Conservation (phyloP, 2,797 vertebrate genomes). For the Takifugu rubripes region DNA sequence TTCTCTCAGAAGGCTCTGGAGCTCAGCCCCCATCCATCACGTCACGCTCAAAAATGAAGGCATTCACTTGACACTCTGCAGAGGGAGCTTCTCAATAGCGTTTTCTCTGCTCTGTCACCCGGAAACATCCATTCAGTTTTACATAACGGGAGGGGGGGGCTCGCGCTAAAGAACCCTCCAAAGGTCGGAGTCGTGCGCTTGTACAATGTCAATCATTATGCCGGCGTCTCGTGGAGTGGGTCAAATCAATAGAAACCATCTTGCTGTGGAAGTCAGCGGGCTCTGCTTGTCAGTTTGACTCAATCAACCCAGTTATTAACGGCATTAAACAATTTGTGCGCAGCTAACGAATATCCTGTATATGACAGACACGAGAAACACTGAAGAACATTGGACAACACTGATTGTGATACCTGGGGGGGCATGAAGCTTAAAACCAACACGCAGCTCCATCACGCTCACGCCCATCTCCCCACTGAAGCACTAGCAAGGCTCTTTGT, state of each 20-base stretch:
- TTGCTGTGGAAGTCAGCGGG: constrained; percentile 49
- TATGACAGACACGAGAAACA: constrained; percentile 1
- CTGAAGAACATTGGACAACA: constrained; percentile 15
- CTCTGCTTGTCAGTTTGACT: constrained; percentile 42
- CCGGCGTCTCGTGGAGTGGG: constrained; percentile 45
- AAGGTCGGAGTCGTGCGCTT: constrained; percentile 15
- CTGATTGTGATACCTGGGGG: constrained; percentile 28
- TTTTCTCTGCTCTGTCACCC: constrained; percentile 52
- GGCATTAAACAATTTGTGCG: constrained; percentile 7
- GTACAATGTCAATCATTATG: constrained; percentile 43
- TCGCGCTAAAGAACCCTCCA: constrained; percentile 16
- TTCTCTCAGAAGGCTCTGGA: constrained; percentile 25
- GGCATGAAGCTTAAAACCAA: constrained; percentile 49
- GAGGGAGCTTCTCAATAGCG: constrained; percentile 47
- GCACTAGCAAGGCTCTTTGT: constrained; percentile 32
- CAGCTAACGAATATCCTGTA: constrained; percentile 14
- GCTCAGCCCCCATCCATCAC: constrained; percentile 30
- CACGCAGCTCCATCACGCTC: constrained; percentile 43
- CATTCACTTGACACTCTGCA: constrained; percentile 61
- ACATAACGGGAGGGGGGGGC: constrained; percentile 38
- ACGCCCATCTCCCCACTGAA: constrained; percentile 39
- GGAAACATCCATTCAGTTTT: constrained; percentile 48
- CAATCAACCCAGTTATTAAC: constrained; percentile 36
- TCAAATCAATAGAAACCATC: constrained; percentile 54
- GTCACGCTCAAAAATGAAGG: constrained; percentile 52